phyloP scores from a whole-genome alignment of 1,140 invertebrate genomes.

The Goniozus legneri region DNA sequence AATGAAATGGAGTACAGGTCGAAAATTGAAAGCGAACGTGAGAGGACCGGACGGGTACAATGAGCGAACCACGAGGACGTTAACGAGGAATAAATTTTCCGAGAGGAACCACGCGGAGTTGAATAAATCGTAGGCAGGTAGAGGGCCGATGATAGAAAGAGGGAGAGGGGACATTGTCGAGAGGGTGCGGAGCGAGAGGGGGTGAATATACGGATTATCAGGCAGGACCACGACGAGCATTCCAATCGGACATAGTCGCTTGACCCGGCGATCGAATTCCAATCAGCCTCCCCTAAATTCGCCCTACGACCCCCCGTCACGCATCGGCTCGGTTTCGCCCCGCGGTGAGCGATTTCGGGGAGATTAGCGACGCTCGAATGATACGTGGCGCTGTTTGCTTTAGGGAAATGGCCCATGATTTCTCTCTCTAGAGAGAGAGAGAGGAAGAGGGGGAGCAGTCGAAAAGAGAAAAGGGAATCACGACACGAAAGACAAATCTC shows the following conservation, averaged over 20 bases:
- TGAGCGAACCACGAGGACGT: too few relatives aligned
- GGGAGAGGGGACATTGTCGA: not conserved
- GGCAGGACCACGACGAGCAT: slow-evolving; percentile 22
- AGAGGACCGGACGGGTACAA: too few relatives aligned
- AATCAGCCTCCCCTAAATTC: slow-evolving; percentile 26
- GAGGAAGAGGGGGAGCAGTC: too few relatives aligned
- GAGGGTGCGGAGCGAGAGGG: not conserved
- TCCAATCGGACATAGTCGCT: slow-evolving; percentile 31
- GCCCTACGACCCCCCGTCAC: slow-evolving; percentile 4
- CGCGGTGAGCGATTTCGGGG: slow-evolving; percentile 9
- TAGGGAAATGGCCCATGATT: too few relatives aligned
- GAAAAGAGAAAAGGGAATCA: too few relatives aligned
- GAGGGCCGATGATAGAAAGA: not conserved
- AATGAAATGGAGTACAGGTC: too few relatives aligned
- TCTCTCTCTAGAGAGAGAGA: too few relatives aligned
- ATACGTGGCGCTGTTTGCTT: slow-evolving; percentile 7
- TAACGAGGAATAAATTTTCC: too few relatives aligned
- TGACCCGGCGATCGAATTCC: slow-evolving; percentile 38
- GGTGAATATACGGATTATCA: slow-evolving; percentile 23
- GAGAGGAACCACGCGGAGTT: too few relatives aligned
- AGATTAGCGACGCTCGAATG: slow-evolving; percentile 19
- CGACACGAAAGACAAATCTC: too few relatives aligned
- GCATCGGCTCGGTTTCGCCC: slow-evolving; percentile 2
- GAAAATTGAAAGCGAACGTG: too few relatives aligned
- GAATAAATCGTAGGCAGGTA: too few relatives aligned